Base-by-base conservation (phyloP, 2,797 vertebrate species). In the Myotis daubentonii region DNA sequence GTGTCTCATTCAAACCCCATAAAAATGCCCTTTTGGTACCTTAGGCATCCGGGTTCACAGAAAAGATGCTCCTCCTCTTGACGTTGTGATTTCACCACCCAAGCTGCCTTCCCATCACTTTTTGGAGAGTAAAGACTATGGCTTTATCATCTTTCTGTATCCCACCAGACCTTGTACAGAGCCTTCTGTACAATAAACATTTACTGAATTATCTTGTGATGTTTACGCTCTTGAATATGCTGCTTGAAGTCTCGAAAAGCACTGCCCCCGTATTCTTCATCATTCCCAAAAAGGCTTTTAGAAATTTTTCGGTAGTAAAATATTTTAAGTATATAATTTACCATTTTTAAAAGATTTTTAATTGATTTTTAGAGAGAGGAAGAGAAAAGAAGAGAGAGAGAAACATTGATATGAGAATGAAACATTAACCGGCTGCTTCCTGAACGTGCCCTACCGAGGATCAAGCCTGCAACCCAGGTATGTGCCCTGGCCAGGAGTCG, bases 201-300 rank as follows among this genome's bases (percentile, higher is more conserved):
- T 76, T 66, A 33, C 25, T 65, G 44, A 80, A 30, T 62, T 90
- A 22, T 49, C 10, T 38, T 88, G 19, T 72, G 20, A 49, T n/a
- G n/a, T 30, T 91, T 85, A 76, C 23, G 53, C 28, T 82, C 47
- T n/a, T 41, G 93, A 81, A 74, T 20, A 81, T 71, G 57, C 53
- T 92, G 36, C 60, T 60, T 80, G 33, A 85, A 80, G 33, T 72
- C 82, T 72, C 85, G 30, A 70, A 88, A 90, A 91, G 72, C 28
- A 60, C 2, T 47, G 22, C 12, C 15, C 49, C 36, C 23, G 15
- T 72, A 41, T 78, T 91, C 70, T 36, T n/a, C 68, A 8, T 90
- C 55, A 60, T 72, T 78, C 66, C 20, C n/a, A 49, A 55, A 47
- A 60, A 71, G 60, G 16, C 8, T 74, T 91, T 89, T 44, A 85